Conservation (phyloP, 1,140 invertebrate genomes). For the Habropoda laboriosa region DNA sequence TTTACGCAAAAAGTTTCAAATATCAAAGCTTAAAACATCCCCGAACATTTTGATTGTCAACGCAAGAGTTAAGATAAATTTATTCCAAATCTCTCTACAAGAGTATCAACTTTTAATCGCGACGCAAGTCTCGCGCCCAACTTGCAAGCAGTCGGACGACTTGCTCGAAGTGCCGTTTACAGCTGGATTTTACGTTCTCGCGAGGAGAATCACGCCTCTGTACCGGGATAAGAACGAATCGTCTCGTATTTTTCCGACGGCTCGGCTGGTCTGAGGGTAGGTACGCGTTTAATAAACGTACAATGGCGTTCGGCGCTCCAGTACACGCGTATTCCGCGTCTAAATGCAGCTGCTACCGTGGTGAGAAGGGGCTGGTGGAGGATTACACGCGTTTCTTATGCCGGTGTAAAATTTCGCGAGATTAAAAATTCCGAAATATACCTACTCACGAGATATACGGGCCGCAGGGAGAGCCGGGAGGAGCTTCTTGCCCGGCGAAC, state of each 20-base stretch:
- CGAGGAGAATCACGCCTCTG: constrained; percentile 44
- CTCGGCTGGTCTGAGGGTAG: background rate
- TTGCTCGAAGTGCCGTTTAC: background rate
- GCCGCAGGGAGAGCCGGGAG: constrained; percentile 1
- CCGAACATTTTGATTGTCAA: no score
- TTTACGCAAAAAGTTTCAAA: no score
- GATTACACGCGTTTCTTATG: constrained; percentile 55
- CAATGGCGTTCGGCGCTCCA: constrained; percentile 39
- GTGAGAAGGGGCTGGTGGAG: no score
- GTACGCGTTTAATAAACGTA: constrained; percentile 63
- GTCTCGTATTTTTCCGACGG: constrained; percentile 23
- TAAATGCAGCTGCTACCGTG: constrained; percentile 41
- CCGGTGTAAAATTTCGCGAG: constrained; percentile 69
- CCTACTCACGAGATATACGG: constrained; percentile 49
- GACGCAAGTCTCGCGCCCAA: background rate
- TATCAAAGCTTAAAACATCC: no score
- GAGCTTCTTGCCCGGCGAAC: background rate
- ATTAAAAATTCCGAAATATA: constrained; percentile 76
- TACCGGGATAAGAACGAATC: constrained; percentile 54
- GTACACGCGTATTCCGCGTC: constrained; percentile 34
- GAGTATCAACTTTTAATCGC: no score
- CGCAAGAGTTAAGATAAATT: no score
- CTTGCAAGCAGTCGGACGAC: background rate
- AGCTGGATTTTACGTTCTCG: constrained; percentile 30
- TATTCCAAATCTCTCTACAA: no score